phyloP scores from a whole-genome alignment of 2,797 vertebrate genomes.

The Anabacerthia variegaticeps region DNA sequence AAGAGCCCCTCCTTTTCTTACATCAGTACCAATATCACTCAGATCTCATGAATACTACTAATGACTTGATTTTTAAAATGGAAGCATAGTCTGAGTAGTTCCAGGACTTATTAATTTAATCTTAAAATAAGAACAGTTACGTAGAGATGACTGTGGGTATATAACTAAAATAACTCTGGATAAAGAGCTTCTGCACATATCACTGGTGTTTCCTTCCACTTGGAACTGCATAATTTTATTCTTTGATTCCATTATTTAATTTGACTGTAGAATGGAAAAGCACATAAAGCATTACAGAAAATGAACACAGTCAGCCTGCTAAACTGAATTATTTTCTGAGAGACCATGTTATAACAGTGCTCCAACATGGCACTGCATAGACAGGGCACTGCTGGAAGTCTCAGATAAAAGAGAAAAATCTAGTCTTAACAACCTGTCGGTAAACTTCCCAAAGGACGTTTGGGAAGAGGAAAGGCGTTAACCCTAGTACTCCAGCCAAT shows the following conservation, averaged over 20 bases:
- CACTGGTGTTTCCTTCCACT: background rate
- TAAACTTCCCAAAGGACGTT: background rate
- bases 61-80: background rate
- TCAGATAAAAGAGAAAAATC: slow-evolving; percentile 11
- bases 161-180: background rate
- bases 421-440: background rate
- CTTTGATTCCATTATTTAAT: background rate
- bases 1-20: background rate
- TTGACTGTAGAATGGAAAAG: background rate
- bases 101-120: background rate
- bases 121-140: background rate
- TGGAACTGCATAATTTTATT: background rate
- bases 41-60: background rate
- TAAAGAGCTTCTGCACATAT: background rate
- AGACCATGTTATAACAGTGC: background rate
- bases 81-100: background rate
- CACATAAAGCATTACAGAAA: background rate
- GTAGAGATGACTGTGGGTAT: background rate
- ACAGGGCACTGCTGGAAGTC: background rate
- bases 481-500: background rate
- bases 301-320: background rate
- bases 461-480: slow-evolving; percentile 43
- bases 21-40: background rate
- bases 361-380: background rate
- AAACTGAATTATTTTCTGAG: background rate